A percentile compares a stretch with the other conserved stretches of the same genome.
Conservation (phyloP, 2,113 vertebrate species). For the Urocolius indicus region DNA sequence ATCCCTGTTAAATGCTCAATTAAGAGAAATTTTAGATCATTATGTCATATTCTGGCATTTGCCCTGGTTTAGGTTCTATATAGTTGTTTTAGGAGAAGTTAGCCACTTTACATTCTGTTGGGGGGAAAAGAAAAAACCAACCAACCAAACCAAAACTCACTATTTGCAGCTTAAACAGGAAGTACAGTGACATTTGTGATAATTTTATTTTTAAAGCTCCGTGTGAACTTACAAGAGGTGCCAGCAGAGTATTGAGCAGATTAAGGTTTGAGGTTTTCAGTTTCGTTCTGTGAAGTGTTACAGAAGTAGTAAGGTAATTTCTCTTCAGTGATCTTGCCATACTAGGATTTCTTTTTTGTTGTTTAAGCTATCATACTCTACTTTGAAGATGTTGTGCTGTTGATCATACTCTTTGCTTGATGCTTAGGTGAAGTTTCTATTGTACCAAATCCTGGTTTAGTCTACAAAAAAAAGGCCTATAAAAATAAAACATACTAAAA, state of each 20-base stretch:
- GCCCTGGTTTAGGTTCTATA: not conserved
- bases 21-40: not conserved
- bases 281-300: not conserved
- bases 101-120: not conserved
- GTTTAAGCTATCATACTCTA: not conserved
- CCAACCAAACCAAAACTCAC: not conserved
- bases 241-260: not conserved
- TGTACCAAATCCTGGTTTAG: not conserved
- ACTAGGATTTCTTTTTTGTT: not conserved
- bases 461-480: not conserved
- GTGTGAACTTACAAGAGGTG: not conserved
- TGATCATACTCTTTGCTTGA: not conserved
- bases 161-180: not conserved
- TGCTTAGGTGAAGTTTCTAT: not conserved
- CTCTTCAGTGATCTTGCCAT: not conserved
- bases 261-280: fast-evolving
- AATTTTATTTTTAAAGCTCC: not conserved
- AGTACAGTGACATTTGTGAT: not conserved
- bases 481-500: not conserved
- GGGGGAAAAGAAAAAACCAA: not conserved
- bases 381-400: not conserved
- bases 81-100: not conserved
- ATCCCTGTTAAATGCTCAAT: not conserved
- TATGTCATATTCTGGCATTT: not conserved
- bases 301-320: not conserved